Evolutionary conservation across 2,113 vertebrate genomes (phyloP).

Genomic region (Tychaedon coryphoeus): DNA sequence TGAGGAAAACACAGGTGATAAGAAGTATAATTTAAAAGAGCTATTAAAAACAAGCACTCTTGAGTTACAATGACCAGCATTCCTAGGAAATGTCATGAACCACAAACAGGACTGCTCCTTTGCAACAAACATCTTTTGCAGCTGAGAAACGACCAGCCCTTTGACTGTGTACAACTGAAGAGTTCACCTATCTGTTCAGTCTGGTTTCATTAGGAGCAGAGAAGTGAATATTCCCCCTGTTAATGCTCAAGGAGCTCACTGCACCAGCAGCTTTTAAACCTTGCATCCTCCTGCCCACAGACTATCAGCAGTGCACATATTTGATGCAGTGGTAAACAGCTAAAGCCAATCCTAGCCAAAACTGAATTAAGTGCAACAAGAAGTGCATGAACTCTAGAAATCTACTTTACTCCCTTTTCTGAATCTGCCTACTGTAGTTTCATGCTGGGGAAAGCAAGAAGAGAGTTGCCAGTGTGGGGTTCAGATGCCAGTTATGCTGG

Average conservation of each 20-base stretch:
- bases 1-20: not conserved
- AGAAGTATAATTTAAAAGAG: not conserved
- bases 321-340: not conserved
- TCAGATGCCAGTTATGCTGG: not conserved
- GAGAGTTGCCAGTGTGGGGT: not conserved
- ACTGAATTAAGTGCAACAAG: not conserved
- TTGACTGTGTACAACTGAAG: not conserved
- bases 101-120: not conserved
- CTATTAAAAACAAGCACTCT: not conserved
- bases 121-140: not conserved
- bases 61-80: fast-evolving
- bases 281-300: not conserved
- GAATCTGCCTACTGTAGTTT: not conserved
- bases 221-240: not conserved
- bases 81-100: not conserved
- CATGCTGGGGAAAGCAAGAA: not conserved
- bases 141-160: not conserved
- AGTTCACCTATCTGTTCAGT: not conserved
- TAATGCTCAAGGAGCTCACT: not conserved
- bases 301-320: not conserved
- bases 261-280: not conserved
- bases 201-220: not conserved
- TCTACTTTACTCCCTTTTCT: not conserved
- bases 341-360: not conserved
- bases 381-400: not conserved